Percentiles rank a stretch among this genome's conserved stretches.
phyloP scores from a whole-genome alignment of 1,140 invertebrate species.

The Zaprionus inermis region DNA sequence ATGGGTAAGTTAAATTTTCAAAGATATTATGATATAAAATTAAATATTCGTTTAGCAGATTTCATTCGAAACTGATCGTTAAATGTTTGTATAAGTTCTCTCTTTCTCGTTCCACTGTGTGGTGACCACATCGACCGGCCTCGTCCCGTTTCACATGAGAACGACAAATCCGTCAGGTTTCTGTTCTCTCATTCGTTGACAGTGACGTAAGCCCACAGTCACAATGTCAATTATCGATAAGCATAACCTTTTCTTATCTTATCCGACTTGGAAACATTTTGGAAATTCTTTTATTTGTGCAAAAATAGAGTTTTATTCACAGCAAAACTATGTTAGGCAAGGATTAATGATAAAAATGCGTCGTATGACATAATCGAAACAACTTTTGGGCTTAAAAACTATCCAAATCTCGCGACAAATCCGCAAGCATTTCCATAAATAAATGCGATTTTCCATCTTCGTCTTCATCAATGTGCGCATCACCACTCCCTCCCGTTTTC shows the following conservation, averaged over 20 bases:
- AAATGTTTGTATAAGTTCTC: conserved; percentile 7
- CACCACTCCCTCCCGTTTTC: background rate
- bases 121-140: conserved; percentile 25
- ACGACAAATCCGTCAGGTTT: conserved; percentile 28
- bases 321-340: conserved; percentile 18
- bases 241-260: conserved; percentile 24
- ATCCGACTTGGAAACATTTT: conserved; percentile 23
- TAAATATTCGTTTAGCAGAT: background rate
- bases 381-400: conserved; percentile 55
- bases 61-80: background rate
- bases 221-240: conserved; percentile 31
- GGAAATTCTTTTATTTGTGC: conserved; percentile 16
- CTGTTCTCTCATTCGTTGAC: conserved; percentile 1
- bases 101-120: background rate
- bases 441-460: conserved; percentile 71
- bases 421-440: conserved; percentile 81
- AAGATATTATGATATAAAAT: background rate
- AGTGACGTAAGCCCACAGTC: conserved; percentile 36
- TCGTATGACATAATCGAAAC: conserved; percentile 43
- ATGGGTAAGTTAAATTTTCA: background rate
- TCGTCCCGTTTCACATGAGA: conserved; percentile 27
- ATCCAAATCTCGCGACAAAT: conserved; percentile 80
- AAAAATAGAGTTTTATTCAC: conserved; percentile 49
- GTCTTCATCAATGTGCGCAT: conserved; percentile 22
- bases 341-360: conserved; percentile 20